Percentiles rank a stretch among this genome's conserved stretches.
phyloP scores from a whole-genome alignment of 2,888 invertebrate genomes.

The Branchellion lobata region DNA sequence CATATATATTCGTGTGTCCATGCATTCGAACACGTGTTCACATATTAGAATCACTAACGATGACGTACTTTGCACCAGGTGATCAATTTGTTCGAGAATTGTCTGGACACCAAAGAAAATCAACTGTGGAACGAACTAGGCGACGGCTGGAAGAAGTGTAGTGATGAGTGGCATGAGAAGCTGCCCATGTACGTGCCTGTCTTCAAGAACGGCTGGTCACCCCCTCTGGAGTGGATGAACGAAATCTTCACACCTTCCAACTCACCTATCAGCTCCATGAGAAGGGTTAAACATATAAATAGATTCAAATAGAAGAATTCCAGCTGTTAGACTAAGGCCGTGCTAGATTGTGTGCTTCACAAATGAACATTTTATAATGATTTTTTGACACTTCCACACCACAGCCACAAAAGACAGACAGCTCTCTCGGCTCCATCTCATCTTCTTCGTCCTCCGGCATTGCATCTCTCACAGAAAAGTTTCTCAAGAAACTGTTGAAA shows the following conservation, averaged over 20 bases:
- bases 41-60: too few relatives aligned
- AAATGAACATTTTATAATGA: too few relatives aligned
- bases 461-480: not conserved
- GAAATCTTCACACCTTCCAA: conserved; percentile 19
- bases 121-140: conserved; percentile 29
- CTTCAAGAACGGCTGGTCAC: conserved; percentile 36
- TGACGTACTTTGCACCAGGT: not conserved
- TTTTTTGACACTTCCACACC: too few relatives aligned
- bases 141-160: conserved; percentile 12
- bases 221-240: conserved; percentile 35
- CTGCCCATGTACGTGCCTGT: conserved; percentile 34
- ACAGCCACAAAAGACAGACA: not conserved
- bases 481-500: not conserved
- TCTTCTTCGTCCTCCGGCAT: not conserved
- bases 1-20: too few relatives aligned
- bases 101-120: conserved; percentile 37
- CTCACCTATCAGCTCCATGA: not conserved
- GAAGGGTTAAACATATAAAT: too few relatives aligned
- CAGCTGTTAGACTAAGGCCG: too few relatives aligned
- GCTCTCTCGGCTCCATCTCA: not conserved
- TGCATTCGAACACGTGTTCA: too few relatives aligned
- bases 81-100: conserved; percentile 33
- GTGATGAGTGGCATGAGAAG: conserved; percentile 29
- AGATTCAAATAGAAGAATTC: too few relatives aligned
- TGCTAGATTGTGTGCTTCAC: too few relatives aligned